Percentiles rank a stretch among this genome's conserved stretches.
phyloP scores from a whole-genome alignment of 2,113 vertebrate species.

The Arvicanthis niloticus region DNA sequence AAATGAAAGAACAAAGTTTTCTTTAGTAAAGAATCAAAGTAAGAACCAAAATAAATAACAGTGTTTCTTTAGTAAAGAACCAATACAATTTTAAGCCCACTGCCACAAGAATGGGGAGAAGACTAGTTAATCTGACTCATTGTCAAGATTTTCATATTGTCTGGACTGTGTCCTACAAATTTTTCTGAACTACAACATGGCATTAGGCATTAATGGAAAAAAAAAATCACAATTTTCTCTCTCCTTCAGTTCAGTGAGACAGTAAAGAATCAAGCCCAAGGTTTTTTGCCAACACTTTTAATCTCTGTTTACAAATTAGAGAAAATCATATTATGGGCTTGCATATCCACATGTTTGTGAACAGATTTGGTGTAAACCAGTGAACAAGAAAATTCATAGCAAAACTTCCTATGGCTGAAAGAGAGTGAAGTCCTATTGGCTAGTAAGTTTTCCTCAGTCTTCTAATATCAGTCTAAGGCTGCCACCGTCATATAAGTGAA shows the following conservation, averaged over 20 bases:
- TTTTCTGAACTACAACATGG: neutral
- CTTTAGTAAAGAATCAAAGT: neutral
- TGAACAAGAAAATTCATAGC: neutral
- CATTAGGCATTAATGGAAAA: neutral
- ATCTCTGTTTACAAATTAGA: neutral
- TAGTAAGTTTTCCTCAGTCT: neutral
- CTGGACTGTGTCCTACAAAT: neutral
- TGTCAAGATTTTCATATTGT: neutral
- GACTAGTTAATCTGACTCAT: neutral
- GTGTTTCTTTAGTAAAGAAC: neutral
- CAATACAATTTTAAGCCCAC: rapidly evolving
- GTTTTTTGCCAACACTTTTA: neutral
- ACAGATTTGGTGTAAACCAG: too few relatives aligned
- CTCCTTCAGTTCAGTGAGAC: neutral
- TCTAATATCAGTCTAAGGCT: neutral
- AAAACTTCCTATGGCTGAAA: neutral
- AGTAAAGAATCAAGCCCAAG: neutral
- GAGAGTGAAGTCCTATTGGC: neutral
- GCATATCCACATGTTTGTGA: neutral
- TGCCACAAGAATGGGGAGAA: neutral
- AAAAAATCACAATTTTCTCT: neutral
- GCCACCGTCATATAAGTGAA: neutral
- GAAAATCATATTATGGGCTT: neutral
- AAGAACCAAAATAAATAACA: neutral
- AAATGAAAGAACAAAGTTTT: neutral